Evolutionary conservation across 2,113 vertebrate genomes (phyloP).

Genomic region (Osmerus mordax): DNA sequence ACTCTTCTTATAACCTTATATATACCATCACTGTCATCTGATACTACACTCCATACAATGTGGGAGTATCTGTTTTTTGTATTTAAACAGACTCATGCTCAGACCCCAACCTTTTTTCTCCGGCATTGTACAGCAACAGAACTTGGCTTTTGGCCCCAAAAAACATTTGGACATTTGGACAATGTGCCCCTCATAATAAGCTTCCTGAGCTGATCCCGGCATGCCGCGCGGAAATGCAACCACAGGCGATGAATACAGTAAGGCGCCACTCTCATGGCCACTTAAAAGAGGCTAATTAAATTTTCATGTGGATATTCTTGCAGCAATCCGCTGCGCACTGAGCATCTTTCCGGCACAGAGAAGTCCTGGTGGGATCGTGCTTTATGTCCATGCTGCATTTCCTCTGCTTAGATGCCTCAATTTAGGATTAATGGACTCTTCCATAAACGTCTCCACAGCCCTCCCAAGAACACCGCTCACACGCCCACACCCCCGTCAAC

Average conservation of each 20-base stretch:
- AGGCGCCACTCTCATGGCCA: constrained; percentile 45
- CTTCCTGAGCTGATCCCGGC: constrained; percentile 38
- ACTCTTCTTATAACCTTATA: neutral
- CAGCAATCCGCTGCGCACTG: constrained; percentile 59
- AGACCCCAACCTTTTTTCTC: constrained; percentile 20
- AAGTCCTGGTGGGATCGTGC: constrained; percentile 51
- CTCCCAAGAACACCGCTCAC: constrained; percentile 29
- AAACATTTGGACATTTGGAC: constrained; percentile 46
- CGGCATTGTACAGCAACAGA: constrained; percentile 41
- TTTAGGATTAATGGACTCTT: constrained; percentile 70
- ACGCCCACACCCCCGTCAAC: constrained; percentile 5
- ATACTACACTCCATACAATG: constrained; percentile 12
- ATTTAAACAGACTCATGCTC: neutral
- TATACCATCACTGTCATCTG: neutral
- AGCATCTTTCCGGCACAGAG: constrained; percentile 53
- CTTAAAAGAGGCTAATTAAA: constrained; percentile 66
- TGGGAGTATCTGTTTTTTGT: constrained; percentile 5
- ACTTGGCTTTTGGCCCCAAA: constrained; percentile 49
- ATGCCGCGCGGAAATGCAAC: constrained; percentile 33
- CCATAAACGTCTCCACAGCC: constrained; percentile 62
- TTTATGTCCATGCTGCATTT: constrained; percentile 63
- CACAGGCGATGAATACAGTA: constrained; percentile 49
- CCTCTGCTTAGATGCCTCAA: constrained; percentile 62
- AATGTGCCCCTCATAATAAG: constrained; percentile 54
- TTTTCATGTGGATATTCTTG: constrained; percentile 69